phyloP scores from a whole-genome alignment of 2,113 vertebrate genomes.

The Indri indri region DNA sequence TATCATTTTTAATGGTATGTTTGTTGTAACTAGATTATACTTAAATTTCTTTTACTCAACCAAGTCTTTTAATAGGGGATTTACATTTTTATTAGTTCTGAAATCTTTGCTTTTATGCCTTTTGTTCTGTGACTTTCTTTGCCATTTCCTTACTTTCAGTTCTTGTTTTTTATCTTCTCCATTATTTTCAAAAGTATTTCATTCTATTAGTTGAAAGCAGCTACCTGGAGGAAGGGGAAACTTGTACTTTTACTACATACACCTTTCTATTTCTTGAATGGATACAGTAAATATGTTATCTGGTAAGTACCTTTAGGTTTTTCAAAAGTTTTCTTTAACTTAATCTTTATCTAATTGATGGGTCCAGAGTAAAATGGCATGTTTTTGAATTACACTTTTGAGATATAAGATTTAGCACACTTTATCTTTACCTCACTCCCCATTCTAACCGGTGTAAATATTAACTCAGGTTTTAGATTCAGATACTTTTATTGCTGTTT shows the following conservation, averaged over 20 bases:
- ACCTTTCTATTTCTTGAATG: slow-evolving; percentile 24
- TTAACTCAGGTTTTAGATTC: slow-evolving; percentile 7
- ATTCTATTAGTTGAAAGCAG: slow-evolving; percentile 35
- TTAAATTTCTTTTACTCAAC: slow-evolving; percentile 34
- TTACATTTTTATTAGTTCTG: slow-evolving; percentile 28
- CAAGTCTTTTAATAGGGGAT: slow-evolving; percentile 16
- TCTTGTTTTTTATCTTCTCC: neutral
- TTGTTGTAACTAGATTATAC: slow-evolving; percentile 22
- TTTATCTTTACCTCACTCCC: slow-evolving; percentile 15
- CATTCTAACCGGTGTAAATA: neutral
- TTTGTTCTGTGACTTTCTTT: slow-evolving; percentile 16
- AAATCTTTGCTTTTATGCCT: neutral
- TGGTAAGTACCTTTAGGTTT: neutral
- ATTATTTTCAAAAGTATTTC: neutral
- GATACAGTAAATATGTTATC: neutral
- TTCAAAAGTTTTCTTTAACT: slow-evolving; percentile 23
- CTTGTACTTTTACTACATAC: neutral
- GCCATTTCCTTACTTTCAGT: slow-evolving; percentile 6
- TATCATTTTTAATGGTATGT: neutral
- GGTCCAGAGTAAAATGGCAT: neutral
- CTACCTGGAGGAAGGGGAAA: neutral
- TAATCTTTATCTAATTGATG: slow-evolving; percentile 23
- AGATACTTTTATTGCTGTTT: slow-evolving; percentile 8
- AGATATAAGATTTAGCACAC: neutral
- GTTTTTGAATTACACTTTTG: neutral